Evolutionary conservation across 2,888 invertebrate genomes (phyloP).

Genomic region (Ceriagrion tenellum): DNA sequence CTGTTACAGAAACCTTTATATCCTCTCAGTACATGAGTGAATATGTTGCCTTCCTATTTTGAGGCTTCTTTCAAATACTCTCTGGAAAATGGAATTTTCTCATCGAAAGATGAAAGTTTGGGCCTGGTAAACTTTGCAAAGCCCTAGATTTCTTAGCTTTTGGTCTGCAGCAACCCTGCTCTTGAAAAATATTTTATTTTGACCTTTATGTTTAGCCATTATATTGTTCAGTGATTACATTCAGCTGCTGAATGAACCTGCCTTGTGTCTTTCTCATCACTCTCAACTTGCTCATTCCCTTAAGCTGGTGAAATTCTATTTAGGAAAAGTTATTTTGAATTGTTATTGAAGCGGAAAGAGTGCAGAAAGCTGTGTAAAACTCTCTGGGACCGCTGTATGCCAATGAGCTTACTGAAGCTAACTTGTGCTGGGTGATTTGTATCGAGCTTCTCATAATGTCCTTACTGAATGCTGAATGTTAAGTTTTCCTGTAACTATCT

Average conservation of each 20-base stretch:
- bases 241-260: background rate
- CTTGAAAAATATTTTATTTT: background rate
- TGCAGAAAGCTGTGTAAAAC: background rate
- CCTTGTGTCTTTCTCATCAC: background rate
- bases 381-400: no score
- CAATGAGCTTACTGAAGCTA: no score
- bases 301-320: background rate
- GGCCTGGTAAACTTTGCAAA: no score
- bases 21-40: no score
- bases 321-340: background rate
- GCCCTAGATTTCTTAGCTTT: no score
- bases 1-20: no score
- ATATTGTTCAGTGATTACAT: background rate
- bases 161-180: no score
- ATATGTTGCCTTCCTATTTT: no score
- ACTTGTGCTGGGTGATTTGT: background rate
- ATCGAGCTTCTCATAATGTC: background rate
- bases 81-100: no score
- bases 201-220: background rate
- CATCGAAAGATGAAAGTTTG: no score
- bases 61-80: no score
- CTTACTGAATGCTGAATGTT: background rate
- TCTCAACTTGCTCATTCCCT: background rate
- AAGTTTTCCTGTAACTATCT: background rate
- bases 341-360: background rate